These are phyloP conservation scores for Pegoplata infirma DNA, from an alignment of 2,888 invertebrate species.

Conservation along the genomic window DNA sequence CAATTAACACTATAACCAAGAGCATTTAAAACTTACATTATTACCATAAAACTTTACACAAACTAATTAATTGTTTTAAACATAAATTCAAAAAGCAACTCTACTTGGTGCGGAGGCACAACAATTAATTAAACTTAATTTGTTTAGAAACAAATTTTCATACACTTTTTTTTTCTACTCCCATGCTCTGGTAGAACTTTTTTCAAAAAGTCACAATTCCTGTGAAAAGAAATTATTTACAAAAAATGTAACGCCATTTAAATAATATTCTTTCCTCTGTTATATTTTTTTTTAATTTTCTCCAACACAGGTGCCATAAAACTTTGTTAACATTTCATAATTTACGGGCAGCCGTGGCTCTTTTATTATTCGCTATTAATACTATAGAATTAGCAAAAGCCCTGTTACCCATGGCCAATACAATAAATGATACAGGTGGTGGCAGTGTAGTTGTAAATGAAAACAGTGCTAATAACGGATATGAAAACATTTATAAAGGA, in stretches of 20 bases:
- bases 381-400: slow-evolving; percentile 74
- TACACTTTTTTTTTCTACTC: slow-evolving; percentile 19
- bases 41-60: neutral
- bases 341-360: slow-evolving; percentile 73
- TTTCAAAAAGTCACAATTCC: neutral
- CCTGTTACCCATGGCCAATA: slow-evolving; percentile 68
- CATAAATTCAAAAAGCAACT: neutral
- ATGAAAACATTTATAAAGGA: slow-evolving; percentile 53
- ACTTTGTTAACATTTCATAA: slow-evolving; percentile 76
- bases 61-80: slow-evolving; percentile 33
- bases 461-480: slow-evolving; percentile 41
- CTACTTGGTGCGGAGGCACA: slow-evolving; percentile 6
- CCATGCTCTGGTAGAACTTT: too few species aligned
- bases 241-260: neutral
- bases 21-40: slow-evolving; percentile 21
- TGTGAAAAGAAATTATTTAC: neutral
- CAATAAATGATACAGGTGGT: slow-evolving; percentile 27
- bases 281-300: slow-evolving; percentile 27
- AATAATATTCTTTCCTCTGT: neutral
- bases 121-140: slow-evolving; percentile 56
- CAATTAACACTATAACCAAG: slow-evolving; percentile 29
- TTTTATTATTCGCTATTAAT: slow-evolving; percentile 74
- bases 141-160: too few species aligned
- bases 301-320: slow-evolving; percentile 73
- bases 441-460: neutral